Base-by-base conservation (phyloP, 2,888 invertebrate genomes). In the Mythimna vitellina region DNA sequence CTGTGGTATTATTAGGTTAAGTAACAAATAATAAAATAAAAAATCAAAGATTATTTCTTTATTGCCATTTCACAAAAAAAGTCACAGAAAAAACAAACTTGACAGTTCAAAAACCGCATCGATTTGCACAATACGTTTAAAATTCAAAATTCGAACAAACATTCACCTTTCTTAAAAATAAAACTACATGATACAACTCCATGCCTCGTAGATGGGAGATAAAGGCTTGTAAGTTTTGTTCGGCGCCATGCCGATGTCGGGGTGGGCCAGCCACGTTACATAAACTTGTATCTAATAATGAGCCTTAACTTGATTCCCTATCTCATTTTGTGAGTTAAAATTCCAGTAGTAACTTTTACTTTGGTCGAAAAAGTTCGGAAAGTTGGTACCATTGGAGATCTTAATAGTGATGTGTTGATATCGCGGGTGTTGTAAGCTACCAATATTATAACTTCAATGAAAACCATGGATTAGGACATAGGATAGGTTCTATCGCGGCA, bases 211-310 rank as follows among this genome's bases (percentile, higher is more conserved):
- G 90, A 92, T 91, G 87, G 86, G 69, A 91, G 93, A 93, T 92
- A 93, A 80, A 90, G 42, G 73, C 74, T 66, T 81, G 91, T 92
- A 89, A 89, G 87, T 75, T 84, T 74, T 73, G 85, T 79, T 80
- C 87, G 92, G 93, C 93, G 93, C 93, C 94, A 91, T 87, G 83
- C 82, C 89, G 88, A 91, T 87, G 83, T 81, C 89, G 87, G 93
- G 92, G 92, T 90, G 90, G 93, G 86, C 89, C 76, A 81, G 80
- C 85, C 85, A 85, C 87, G 80, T 76, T 72, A 80, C 81, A 76
- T 76, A 76, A 82, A 73, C 82, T 68, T 73, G 83, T 73, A 80
- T 85, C 83, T 84, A 78, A 78, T 82, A 84, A 85, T 83, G 81
- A 86, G 71, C 69, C 65, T 78, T 72, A 78, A 81, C 78, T 70